These are phyloP conservation scores for Escarpia spicata DNA, from an alignment of 2,888 invertebrate species.

Conservation along the genomic window DNA sequence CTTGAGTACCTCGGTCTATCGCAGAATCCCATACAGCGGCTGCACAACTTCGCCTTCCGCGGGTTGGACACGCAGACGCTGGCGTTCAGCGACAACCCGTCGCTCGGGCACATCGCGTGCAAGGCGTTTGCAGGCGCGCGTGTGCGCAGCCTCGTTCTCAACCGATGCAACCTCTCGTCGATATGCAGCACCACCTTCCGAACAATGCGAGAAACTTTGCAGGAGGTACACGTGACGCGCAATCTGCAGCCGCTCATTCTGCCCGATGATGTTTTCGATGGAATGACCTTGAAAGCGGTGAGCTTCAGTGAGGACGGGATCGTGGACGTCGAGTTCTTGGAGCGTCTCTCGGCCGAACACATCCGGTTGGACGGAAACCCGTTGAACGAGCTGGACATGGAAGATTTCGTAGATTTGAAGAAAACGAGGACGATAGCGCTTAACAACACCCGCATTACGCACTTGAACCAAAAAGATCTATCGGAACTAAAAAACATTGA, in stretches of 20 bases:
- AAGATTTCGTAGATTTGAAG: constrained; percentile 25
- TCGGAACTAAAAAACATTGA: constrained; percentile 32
- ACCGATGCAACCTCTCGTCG: constrained; percentile 34
- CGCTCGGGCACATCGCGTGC: constrained; percentile 32
- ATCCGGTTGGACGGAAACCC: constrained; percentile 42
- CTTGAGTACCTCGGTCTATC: constrained; percentile 41
- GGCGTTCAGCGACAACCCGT: constrained; percentile 40
- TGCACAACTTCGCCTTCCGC: constrained; percentile 38
- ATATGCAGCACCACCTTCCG: constrained; percentile 31
- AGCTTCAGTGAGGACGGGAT: constrained; percentile 37
- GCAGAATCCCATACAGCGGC: constrained; percentile 39
- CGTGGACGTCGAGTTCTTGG: constrained; percentile 36
- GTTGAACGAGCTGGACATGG: constrained; percentile 36
- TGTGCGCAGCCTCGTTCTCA: constrained; percentile 30
- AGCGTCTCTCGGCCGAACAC: constrained; percentile 31
- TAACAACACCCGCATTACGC: constrained; percentile 32
- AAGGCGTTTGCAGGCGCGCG: constrained; percentile 36
- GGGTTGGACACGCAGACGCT: constrained; percentile 37
- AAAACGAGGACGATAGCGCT: constrained; percentile 35
- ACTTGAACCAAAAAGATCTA: constrained; percentile 32
- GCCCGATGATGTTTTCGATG: constrained; percentile 38
- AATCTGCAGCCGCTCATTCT: constrained; percentile 38
- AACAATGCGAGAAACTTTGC: constrained; percentile 30
- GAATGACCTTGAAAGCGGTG: constrained; percentile 35
- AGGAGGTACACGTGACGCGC: constrained; percentile 39